A percentile compares a stretch with the other conserved stretches of the same genome.
These are phyloP conservation scores for Lycia hirtaria DNA, from an alignment of 2,888 invertebrate genomes.

Conservation along the genomic window DNA sequence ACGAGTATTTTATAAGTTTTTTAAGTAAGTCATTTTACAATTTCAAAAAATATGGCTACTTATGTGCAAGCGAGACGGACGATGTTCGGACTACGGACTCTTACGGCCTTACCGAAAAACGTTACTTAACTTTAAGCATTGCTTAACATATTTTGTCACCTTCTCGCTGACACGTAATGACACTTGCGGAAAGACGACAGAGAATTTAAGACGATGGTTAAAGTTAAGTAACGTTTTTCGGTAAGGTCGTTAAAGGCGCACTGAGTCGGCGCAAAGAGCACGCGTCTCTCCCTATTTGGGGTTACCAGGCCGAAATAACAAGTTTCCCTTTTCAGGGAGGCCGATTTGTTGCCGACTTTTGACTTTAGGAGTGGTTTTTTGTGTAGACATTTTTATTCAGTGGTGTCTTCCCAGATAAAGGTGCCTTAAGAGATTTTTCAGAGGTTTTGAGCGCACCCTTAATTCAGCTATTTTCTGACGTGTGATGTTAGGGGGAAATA, in stretches of 20 bases:
- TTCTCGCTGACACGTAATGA: too few species aligned
- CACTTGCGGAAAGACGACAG: too few species aligned
- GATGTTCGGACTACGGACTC: too few species aligned
- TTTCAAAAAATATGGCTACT: too few species aligned
- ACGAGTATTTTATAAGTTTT: too few species aligned
- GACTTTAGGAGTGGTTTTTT: slow-evolving; percentile 33
- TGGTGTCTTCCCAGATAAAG: slow-evolving; percentile 18
- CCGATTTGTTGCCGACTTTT: slow-evolving; percentile 29
- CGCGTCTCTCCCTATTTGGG: slow-evolving; percentile 3
- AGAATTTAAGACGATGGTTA: too few species aligned
- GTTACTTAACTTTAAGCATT: too few species aligned
- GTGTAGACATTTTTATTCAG: slow-evolving; percentile 26
- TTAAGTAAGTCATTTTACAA: too few species aligned
- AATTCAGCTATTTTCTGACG: slow-evolving; percentile 1
- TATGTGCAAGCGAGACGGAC: too few species aligned
- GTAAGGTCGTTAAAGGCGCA: neutral
- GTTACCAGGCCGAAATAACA: slow-evolving; percentile 30
- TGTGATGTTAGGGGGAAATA: neutral
- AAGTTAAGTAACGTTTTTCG: too few species aligned
- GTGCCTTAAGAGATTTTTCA: slow-evolving; percentile 3
- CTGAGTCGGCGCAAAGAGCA: neutral
- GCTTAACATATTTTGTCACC: too few species aligned
- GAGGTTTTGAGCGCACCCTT: slow-evolving; percentile 1
- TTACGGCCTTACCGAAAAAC: too few species aligned
- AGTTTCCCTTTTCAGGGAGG: slow-evolving; percentile 27